Evolutionary conservation across 1,140 invertebrate genomes (phyloP).

Genomic region (Hyles euphorbiae): DNA sequence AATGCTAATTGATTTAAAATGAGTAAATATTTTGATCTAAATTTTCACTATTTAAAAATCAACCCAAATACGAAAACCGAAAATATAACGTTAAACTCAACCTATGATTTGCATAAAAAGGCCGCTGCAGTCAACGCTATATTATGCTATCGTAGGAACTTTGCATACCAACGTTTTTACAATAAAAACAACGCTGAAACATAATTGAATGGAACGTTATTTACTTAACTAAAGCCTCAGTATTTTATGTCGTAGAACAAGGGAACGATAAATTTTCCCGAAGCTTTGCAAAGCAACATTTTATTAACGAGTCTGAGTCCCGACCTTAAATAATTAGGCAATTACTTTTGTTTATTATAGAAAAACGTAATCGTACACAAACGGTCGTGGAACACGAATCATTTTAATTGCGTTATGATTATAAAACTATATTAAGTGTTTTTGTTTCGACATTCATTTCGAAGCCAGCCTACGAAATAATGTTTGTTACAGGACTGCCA

Average conservation of each 20-base stretch:
- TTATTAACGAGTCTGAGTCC: slow-evolving; percentile 26
- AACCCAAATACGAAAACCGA: no score
- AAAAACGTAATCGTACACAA: slow-evolving; percentile 23
- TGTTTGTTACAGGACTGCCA: not conserved
- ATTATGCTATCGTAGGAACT: no score
- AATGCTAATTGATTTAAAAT: no score
- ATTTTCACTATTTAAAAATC: no score
- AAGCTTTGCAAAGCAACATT: slow-evolving; percentile 34
- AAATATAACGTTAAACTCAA: no score
- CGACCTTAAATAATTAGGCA: slow-evolving; percentile 46
- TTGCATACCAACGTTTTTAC: not conserved
- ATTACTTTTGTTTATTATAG: slow-evolving; percentile 57
- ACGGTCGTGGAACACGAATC: slow-evolving; percentile 18
- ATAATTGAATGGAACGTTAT: slow-evolving; percentile 41
- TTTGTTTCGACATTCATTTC: no score
- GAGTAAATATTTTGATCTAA: no score
- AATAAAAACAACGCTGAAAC: slow-evolving; percentile 13
- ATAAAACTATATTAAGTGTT: not conserved
- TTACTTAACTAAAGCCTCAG: slow-evolving; percentile 35
- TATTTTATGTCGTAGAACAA: slow-evolving; percentile 37
- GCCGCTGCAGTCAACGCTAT: no score
- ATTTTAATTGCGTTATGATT: slow-evolving; percentile 13
- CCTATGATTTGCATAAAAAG: no score
- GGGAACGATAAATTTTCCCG: slow-evolving; percentile 46
- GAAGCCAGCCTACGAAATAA: slow-evolving; percentile 10